Evolutionary conservation across 2,797 vertebrate species (phyloP), one percentile per base, ranked within the genome.

Genomic region (Mionectes olivaceus): DNA sequence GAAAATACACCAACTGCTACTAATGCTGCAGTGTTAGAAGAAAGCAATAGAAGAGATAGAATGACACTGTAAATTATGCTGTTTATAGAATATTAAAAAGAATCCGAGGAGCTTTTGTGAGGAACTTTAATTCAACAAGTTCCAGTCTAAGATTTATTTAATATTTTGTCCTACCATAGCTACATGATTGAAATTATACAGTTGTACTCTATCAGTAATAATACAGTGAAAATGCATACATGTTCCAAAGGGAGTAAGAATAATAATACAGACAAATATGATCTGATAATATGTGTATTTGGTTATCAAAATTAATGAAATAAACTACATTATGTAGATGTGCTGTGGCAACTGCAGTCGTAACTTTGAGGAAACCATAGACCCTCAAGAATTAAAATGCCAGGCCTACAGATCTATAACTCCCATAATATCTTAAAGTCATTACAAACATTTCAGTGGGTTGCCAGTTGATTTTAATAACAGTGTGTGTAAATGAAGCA

Each of bases 81-180:
- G 61, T 83, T 95, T 90, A 49, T 61, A 81, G 75, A 93, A 89
- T 89, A 79, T 89, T 91, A 83, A 83, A 64, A 88, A 33, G 55
- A 71, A 75, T 77, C 73, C 49, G 17, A 89, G 57, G 79, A 89
- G 90, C 22, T 84, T 65, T 87, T 83, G 52, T 68, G 55, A 89
- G n/a, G 74, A 90, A 92, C 77, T 94, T 95, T 81, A 85, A 89
- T 88, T 89, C 79, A 94, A 11, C 61, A 89, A 88, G 30, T 89
- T 93, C 53, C 44, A 87, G n/a, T 33, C 41, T 75, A 86, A 70
- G 80, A 61, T 84, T 83, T 85, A 83, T 88, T 92, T 83, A 91
- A 61, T 65, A 73, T 49, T 57, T 89, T 75, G 27, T 79, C 30
- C 74, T 86, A 59, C 49, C 3, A 1, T 74, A 96, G 68, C 64